A percentile compares a stretch with the other conserved stretches of the same genome.
These are phyloP conservation scores for Etheostoma perlongum DNA, from an alignment of 2,797 vertebrate genomes.

Conservation along the genomic window DNA sequence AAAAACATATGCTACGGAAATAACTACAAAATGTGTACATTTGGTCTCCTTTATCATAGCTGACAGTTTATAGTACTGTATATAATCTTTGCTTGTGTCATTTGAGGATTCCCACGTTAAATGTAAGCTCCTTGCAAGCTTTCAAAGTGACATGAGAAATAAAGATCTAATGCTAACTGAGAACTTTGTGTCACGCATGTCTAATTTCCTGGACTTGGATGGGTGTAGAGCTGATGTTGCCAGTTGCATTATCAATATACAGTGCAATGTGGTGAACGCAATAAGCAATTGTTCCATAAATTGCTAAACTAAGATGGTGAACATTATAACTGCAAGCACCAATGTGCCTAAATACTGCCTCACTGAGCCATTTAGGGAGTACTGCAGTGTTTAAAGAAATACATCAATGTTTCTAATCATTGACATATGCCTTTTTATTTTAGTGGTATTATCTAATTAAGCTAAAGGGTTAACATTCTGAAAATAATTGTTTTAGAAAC, in stretches of 20 bases:
- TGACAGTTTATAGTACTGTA: constrained; percentile 86
- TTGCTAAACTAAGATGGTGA: too few species aligned
- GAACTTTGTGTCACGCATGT: background rate
- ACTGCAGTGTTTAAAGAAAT: too few species aligned
- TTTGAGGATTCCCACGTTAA: constrained; percentile 81
- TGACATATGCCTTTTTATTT: too few species aligned
- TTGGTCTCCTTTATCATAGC: constrained; percentile 87
- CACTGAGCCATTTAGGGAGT: too few species aligned
- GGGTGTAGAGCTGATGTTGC: background rate
- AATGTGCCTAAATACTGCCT: too few species aligned
- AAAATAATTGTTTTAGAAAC: too few species aligned
- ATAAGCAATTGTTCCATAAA: too few species aligned
- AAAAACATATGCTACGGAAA: constrained; percentile 78
- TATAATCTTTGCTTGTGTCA: constrained; percentile 88
- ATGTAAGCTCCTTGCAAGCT: constrained; percentile 86
- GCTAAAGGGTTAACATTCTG: too few species aligned
- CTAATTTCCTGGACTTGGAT: background rate
- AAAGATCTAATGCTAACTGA: constrained; percentile 82
- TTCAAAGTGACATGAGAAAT: constrained; percentile 88
- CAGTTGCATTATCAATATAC: background rate
- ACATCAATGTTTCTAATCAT: too few species aligned
- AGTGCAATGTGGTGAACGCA: too few species aligned
- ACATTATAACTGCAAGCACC: too few species aligned
- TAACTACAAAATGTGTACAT: constrained; percentile 79
- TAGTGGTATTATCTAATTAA: too few species aligned